phyloP scores from a whole-genome alignment of 30 jellyfish, hydroid and myxozoan species.

The Clytia hemisphaerica region DNA sequence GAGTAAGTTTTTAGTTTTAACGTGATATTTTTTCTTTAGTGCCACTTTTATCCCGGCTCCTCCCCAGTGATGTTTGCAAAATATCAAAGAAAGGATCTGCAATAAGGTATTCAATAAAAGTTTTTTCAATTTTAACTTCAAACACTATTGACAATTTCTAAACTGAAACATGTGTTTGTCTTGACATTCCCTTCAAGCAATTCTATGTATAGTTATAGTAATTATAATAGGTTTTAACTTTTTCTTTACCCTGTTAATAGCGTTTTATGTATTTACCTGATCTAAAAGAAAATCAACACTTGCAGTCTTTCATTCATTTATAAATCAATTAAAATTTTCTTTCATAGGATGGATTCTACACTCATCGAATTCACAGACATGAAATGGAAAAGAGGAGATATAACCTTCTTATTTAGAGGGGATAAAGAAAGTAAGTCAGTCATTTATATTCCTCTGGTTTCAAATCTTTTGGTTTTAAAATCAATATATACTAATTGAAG shows the following conservation, averaged over 20 bases:
- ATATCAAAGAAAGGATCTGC: conserved; percentile 77
- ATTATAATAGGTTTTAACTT: not conserved
- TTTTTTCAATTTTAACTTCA: conserved; percentile 8
- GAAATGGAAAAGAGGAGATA: conserved; percentile 97
- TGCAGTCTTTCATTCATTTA: no score
- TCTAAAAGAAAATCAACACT: no score
- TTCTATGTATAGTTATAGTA: no score
- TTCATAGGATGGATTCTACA: conserved; percentile 81
- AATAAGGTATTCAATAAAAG: conserved; percentile 53
- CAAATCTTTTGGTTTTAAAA: no score
- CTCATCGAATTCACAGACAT: conserved; percentile 80
- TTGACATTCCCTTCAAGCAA: no score
- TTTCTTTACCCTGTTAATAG: no score
- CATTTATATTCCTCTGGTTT: not conserved
- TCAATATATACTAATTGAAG: no score
- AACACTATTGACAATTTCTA: no score
- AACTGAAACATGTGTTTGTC: no score
- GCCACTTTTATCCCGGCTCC: conserved; percentile 79
- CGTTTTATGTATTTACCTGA: no score
- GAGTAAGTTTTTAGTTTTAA: no score
- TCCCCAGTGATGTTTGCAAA: conserved; percentile 90
- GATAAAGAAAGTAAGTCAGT: conserved; percentile 33
- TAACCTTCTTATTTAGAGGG: conserved; percentile 66
- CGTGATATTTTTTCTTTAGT: conserved; percentile 34
- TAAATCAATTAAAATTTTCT: not conserved